Percentiles rank a stretch among this genome's conserved stretches.
Evolutionary conservation across 64 coral and sea anemone species (phyloP).

Genomic region (Dendrophyllia cribrosa): DNA sequence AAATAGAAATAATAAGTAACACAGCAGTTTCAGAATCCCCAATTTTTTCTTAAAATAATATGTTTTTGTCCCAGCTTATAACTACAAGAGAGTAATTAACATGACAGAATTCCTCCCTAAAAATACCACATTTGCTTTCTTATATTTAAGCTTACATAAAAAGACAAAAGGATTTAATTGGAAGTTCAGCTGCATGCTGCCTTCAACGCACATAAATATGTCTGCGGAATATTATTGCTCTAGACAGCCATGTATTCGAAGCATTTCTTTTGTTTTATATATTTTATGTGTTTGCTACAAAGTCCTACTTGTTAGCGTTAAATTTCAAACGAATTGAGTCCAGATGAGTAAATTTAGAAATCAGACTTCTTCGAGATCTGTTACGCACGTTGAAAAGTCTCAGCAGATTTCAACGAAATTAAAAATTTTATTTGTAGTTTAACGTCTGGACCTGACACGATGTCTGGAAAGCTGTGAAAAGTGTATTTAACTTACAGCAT

Average conservation of each 20-base stretch:
- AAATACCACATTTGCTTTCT: background rate
- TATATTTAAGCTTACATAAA: background rate
- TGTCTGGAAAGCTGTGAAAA: background rate
- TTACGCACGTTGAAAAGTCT: background rate
- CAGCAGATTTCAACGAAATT: background rate
- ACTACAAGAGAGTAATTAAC: background rate
- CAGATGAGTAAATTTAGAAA: background rate
- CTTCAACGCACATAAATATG: background rate
- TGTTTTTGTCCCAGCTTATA: background rate
- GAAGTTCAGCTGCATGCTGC: background rate
- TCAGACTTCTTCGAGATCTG: no score
- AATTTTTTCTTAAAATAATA: background rate
- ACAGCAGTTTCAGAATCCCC: background rate
- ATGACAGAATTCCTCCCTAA: background rate
- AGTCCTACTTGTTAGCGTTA: background rate
- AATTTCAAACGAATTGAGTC: background rate
- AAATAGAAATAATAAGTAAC: background rate
- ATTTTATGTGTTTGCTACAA: background rate
- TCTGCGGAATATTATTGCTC: background rate
- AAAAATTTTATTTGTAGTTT: background rate
- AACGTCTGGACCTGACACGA: background rate
- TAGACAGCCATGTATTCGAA: background rate
- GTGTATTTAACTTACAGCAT: background rate
- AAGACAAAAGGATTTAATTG: conserved; percentile 39
- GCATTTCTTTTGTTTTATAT: background rate